Evolutionary conservation across 2,797 vertebrate species (phyloP).

Genomic region (Neosalanx taihuensis): DNA sequence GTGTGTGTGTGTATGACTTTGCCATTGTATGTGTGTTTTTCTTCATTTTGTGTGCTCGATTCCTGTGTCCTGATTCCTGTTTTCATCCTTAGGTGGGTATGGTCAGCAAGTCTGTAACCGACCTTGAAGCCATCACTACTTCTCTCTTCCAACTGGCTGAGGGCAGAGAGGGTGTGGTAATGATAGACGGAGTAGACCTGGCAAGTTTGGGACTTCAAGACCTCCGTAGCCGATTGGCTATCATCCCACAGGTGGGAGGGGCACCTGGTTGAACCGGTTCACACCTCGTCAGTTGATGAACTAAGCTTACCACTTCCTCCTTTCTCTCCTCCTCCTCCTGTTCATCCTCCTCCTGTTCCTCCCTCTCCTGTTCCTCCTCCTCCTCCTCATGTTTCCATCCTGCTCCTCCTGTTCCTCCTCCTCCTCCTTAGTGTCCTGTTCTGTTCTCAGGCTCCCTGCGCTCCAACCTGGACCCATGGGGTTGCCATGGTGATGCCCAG

Average conservation of each 20-base stretch:
- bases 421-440: constrained; percentile 46
- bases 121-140: constrained; percentile 62
- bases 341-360: no score
- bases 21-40: background rate
- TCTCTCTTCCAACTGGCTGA: constrained; percentile 66
- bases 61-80: background rate
- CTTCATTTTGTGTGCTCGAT: background rate
- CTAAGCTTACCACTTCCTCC: constrained; percentile 9
- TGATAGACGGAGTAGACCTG: constrained; percentile 65
- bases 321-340: constrained; percentile 6
- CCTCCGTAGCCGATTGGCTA: constrained; percentile 57
- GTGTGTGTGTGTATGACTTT: background rate
- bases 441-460: constrained; percentile 66
- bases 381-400: no score
- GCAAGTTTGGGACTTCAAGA: constrained; percentile 61
- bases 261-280: background rate
- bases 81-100: constrained; percentile 55
- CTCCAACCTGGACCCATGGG: constrained; percentile 66
- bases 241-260: constrained; percentile 64
- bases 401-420: background rate
- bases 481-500: constrained; percentile 55
- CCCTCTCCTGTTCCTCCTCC: background rate
- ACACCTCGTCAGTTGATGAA: no score
- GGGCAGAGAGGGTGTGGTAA: constrained; percentile 56
- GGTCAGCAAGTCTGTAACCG: constrained; percentile 62